Percentiles rank a stretch among this genome's conserved stretches.
These are phyloP conservation scores for Limosa lapponica DNA, from an alignment of 2,797 vertebrate species.

Conservation along the genomic window DNA sequence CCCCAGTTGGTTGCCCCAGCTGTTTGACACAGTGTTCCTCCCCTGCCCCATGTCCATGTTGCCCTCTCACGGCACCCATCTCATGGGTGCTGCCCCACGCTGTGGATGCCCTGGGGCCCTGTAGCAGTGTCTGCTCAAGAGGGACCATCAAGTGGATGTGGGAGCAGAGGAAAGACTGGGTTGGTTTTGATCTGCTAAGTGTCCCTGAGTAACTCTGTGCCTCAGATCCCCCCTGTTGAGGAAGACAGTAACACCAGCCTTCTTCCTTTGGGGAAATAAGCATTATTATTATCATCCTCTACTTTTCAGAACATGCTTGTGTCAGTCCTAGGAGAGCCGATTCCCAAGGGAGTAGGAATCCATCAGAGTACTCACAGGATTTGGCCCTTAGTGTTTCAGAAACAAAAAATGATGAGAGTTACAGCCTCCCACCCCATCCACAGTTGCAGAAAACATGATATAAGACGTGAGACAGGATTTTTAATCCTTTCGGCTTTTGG, in stretches of 20 bases:
- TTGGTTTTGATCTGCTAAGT: background rate
- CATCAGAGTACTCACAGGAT: slow-evolving; percentile 15
- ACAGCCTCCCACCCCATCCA: slow-evolving; percentile 7
- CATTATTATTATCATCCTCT: background rate
- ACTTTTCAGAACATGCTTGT: background rate
- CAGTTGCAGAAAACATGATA: background rate
- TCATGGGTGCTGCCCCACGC: background rate
- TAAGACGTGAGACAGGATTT: background rate
- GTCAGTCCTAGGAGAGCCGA: background rate
- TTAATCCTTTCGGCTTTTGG: background rate
- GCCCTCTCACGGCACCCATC: background rate
- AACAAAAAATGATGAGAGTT: slow-evolving; percentile 22
- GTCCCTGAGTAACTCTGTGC: background rate
- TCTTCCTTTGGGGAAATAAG: background rate
- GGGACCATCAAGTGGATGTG: background rate
- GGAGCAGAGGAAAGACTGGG: background rate
- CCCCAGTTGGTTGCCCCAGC: too few relatives aligned
- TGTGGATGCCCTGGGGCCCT: rapidly evolving
- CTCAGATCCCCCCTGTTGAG: background rate
- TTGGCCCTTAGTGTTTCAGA: slow-evolving; percentile 16
- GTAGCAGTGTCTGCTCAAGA: background rate
- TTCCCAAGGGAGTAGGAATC: slow-evolving; percentile 7
- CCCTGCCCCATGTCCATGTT: rapidly evolving
- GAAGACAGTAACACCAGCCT: background rate
- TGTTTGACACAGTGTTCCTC: background rate